phyloP scores from a whole-genome alignment of 2,113 vertebrate species.

The Hyperoodon ampullatus region DNA sequence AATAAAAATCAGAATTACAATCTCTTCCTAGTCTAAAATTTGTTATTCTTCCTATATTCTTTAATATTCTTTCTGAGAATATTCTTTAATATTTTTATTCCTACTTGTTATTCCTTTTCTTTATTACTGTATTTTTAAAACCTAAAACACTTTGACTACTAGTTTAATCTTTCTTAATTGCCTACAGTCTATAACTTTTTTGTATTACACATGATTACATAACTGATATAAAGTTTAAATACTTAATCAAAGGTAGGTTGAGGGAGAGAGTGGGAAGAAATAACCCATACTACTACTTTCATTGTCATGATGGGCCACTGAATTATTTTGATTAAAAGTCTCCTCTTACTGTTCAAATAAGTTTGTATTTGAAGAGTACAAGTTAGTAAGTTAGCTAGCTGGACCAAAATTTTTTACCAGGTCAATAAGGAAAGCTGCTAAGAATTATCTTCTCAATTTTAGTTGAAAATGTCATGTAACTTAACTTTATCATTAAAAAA shows the following conservation, averaged over 20 bases:
- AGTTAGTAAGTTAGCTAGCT: not conserved
- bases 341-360: not conserved
- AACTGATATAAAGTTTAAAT: not conserved
- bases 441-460: not conserved
- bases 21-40: not conserved
- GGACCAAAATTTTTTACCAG: not conserved
- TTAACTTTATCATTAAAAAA: not conserved
- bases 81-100: not conserved
- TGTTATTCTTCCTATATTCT: not conserved
- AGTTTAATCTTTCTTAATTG: not conserved
- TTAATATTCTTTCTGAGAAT: not conserved
- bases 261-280: not conserved
- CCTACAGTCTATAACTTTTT: not conserved
- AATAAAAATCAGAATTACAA: not conserved
- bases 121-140: not conserved
- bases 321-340: not conserved
- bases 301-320: not conserved
- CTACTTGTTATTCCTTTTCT: not conserved
- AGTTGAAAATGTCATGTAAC: not conserved
- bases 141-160: not conserved
- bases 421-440: not conserved
- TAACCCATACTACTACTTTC: not conserved
- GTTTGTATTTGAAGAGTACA: not conserved
- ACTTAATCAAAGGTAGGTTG: not conserved
- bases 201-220: not conserved